Base-by-base conservation (phyloP, 1,140 invertebrate genomes). In the Temnothorax nylanderi region DNA sequence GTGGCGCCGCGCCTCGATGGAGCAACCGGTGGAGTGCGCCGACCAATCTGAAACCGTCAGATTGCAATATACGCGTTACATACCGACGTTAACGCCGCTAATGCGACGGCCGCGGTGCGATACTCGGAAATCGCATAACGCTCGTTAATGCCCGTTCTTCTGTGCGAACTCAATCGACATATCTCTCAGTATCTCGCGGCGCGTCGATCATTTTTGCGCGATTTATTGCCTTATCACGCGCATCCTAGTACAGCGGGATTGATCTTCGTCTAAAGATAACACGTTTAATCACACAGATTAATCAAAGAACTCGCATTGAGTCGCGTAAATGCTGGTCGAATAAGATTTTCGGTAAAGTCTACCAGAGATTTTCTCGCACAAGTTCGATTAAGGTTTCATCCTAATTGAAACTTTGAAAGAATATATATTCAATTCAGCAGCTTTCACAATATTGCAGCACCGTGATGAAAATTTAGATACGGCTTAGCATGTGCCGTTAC, bases 31-130 rank as follows among this genome's bases (percentile, higher is more conserved):
- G 91, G 88, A 94, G 92, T 92, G 92, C 91, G 92, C 91, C 93
- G 91, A 93, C 93, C 90, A 92, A 91, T 92, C 93, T 90, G 91
- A 94, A 92, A 93, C 92, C 93, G 93, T 93, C 93, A 93, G 93
- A 95, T 94, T 94, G 94, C 92, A 92, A 93, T 56, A 41, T 93
- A 90, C 93, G 92, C 91, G 92, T 91, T 89, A 84, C 82, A 85
- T 21, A 21, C 26, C 62, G 32, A 47, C 74, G 41, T 65, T 67
- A 72, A 74, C 67, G 41, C 78, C 86, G 77, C 84, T 90, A 72
- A 90, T 89, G 13, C 13, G 49, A 49, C 49, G 49, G 49, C 71
- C 87, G 51, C 51, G 60, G 69, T 77, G 82, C 85, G 78, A 88
- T 85, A 69, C 81, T 60, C 72, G 78, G 84, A 72, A 86, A 87